Evolutionary conservation across 2,113 vertebrate species (phyloP).

Genomic region (Copsychus sechellarum): DNA sequence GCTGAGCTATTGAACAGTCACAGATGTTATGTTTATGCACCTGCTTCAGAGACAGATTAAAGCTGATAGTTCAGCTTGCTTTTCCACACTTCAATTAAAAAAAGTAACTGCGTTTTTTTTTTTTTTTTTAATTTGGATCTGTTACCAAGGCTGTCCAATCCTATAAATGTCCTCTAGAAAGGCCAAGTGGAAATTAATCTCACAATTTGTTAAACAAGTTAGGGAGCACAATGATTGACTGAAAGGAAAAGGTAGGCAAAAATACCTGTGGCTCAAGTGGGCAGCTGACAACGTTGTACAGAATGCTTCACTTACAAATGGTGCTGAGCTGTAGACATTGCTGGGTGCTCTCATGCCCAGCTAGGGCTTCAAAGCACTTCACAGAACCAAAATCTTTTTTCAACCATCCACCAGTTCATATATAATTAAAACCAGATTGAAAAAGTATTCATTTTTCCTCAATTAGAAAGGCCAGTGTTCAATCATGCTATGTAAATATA

Average conservation of each 20-base stretch:
- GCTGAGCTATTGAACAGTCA: neutral
- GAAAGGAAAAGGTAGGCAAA: constrained; percentile 6
- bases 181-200: neutral
- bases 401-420: neutral
- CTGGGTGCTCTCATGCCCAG: neutral
- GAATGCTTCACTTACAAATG: neutral
- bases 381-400: neutral
- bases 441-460: neutral
- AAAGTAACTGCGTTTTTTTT: neutral
- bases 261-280: neutral
- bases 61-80: constrained; percentile 16
- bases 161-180: neutral
- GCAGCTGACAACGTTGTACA: neutral
- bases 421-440: neutral
- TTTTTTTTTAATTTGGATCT: neutral
- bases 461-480: neutral
- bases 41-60: constrained; percentile 21
- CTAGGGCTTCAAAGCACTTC: neutral
- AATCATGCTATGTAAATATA: neutral
- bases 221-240: neutral
- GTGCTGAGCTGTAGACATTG: neutral
- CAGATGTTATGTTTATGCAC: constrained; percentile 15
- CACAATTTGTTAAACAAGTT: neutral
- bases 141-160: neutral
- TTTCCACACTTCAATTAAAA: neutral